Base-by-base conservation (phyloP, 2,113 vertebrate species). In the Climacteris rufus region DNA sequence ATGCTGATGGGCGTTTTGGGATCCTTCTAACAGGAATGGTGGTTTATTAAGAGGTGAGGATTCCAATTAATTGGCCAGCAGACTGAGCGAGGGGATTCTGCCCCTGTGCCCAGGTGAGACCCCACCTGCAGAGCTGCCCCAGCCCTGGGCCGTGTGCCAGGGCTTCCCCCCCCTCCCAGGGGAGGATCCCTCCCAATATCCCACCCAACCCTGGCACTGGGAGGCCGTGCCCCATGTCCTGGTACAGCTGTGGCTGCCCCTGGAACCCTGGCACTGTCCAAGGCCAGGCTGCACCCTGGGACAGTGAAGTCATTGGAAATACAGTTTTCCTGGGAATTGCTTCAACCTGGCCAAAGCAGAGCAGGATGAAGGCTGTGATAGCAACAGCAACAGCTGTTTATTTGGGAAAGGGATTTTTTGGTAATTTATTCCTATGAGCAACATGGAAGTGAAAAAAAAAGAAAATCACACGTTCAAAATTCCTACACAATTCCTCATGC, bases 271-370 rank as follows among this genome's bases (percentile, higher is more conserved):
- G 33, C 8, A 56, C 31, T n/a, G 33, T 56, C 54, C 54, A n/a
- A 19, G 53, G 53, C 44, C 44, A 45, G 44, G 17, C 19, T 45
- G 44, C 44, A 45, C 7, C 44, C 44, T 45, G 44, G 44, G 17
- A 19, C 19, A 45, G 44, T 16, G 16, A 45, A 94, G 60, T 84
- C 50, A 56, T 10, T 86, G 64, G 70, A 94, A 93, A 94, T 87
- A 90, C 70, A 76, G 60, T 57, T 76, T 74, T 89, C 52, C 57
- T 79, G 66, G 68, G 56, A 95, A 91, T 87, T 47, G 52, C 76
- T 86, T 94, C 79, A 91, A 10, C 87, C 74, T 85, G 89, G 93
- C 69, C 85, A 11, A 44, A 83, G 83, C 28, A 52, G 93, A 96
- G 81, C 75, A 23, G 85, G 61, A 60, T 3, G 11, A 47, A n/a